Evolutionary conservation across 2,797 vertebrate genomes (phyloP).

Genomic region (Fistularia tabacaria): DNA sequence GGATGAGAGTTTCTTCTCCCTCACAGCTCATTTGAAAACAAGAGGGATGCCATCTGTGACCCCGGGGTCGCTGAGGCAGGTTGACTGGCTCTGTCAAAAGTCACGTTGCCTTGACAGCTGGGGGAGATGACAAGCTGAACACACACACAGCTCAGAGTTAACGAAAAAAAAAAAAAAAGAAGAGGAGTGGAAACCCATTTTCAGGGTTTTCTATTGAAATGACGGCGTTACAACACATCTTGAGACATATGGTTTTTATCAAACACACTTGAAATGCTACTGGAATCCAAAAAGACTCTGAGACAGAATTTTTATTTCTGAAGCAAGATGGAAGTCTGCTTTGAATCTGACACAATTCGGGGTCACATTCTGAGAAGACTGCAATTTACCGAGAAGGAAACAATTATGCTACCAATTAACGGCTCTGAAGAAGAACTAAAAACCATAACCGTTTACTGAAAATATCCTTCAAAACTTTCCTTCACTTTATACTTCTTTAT

Average conservation of each 20-base stretch:
- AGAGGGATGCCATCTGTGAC: constrained; percentile 41
- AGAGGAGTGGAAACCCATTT: background rate
- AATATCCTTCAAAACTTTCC: too few relatives aligned
- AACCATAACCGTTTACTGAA: background rate
- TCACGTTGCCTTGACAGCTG: constrained; percentile 57
- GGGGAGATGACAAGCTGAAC: constrained; percentile 53
- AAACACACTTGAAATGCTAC: background rate
- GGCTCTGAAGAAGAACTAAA: too few relatives aligned
- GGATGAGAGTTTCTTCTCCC: constrained; percentile 28
- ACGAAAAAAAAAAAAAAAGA: background rate
- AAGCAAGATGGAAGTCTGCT: background rate
- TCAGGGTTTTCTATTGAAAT: background rate
- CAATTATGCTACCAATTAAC: background rate
- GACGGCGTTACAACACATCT: background rate
- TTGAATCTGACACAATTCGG: background rate
- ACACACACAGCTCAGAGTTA: constrained; percentile 14
- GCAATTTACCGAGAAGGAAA: constrained; percentile 3
- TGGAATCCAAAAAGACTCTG: background rate
- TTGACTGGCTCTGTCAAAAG: constrained; percentile 47
- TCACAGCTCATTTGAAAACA: constrained; percentile 60
- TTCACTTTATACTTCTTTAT: too few relatives aligned
- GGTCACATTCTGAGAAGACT: background rate
- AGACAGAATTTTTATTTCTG: too few relatives aligned
- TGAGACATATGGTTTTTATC: background rate
- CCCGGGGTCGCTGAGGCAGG: constrained; percentile 53